Base-by-base conservation (phyloP, 2,888 invertebrate genomes). In the Lobophora halterata region DNA sequence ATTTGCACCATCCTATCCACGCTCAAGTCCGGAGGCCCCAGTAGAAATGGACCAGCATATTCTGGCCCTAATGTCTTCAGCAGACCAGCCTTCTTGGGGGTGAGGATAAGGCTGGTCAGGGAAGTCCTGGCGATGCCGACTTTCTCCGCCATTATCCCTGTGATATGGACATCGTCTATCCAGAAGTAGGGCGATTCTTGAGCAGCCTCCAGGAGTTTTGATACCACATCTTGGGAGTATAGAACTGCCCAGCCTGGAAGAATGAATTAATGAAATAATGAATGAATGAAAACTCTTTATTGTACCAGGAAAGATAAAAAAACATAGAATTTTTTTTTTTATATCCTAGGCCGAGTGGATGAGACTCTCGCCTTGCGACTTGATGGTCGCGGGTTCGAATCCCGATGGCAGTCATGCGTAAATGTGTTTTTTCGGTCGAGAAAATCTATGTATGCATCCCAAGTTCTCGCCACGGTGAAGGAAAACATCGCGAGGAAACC, bases 161-260 rank as follows among this genome's bases (percentile, higher is more conserved):
- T 95, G 18, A 95, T 87, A 58, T 93, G 93, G 17, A 93, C 93
- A 70, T 95, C 95, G 65, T 95, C 95, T 29, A 95, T 93, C 95
- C 95, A 95, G 79, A 95, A 94, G 65, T 93, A 95, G 1, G 89
- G 90, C 2, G 87, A 75, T 3, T 71, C 77, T 57, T 92, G 91
- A 1, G 92, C 92, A 26, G 88, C 88, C 34, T 78, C 79, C 29
- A 91, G 90, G 6, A 92, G 72, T 13, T 83, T 76, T 38, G 81
- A 82, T 7, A 89, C 89, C 19, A 90, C 89, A 63, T 93, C 92
- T 21, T 89, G 83, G 0, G 92, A 92, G 60, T 92, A 92, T 5
- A 93, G 76, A 39, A 93, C 90, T 1, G 90, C 90, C 88, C 90
- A 91, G 25, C 79, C 79, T 79, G 61, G 1, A 71, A 62, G 1